phyloP scores from a whole-genome alignment of 2,113 vertebrate genomes.

The Pangasianodon hypophthalmus region DNA sequence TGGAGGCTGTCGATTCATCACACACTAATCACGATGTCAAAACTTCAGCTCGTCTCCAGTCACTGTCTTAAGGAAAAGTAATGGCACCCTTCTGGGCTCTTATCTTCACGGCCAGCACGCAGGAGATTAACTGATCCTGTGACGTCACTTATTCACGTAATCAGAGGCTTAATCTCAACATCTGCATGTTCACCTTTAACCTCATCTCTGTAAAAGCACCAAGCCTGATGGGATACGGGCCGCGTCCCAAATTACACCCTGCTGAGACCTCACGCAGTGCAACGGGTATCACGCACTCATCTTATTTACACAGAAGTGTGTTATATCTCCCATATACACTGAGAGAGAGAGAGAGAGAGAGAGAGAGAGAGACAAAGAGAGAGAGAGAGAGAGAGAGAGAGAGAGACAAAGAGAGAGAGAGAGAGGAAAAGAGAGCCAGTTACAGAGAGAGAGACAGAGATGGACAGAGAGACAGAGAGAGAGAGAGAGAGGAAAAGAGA shows the following conservation, averaged over 20 bases:
- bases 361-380: not conserved
- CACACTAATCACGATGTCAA: not conserved
- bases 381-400: not conserved
- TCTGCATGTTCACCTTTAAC: not conserved
- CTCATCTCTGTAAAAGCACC: not conserved
- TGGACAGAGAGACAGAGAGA: too few species aligned
- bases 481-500: not conserved
- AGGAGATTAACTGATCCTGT: not conserved
- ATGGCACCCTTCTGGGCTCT: not conserved
- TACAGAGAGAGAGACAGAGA: too few species aligned
- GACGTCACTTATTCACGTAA: not conserved
- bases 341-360: not conserved
- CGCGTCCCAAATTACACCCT: not conserved
- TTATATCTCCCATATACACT: not conserved
- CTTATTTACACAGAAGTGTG: not conserved
- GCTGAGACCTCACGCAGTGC: not conserved
- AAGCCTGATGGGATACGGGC: not conserved
- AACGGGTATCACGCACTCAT: not conserved
- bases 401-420: too few species aligned
- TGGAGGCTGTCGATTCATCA: not conserved
- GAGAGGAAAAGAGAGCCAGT: not conserved
- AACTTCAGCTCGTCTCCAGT: not conserved
- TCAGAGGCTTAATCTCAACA: not conserved
- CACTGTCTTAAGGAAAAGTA: not conserved
- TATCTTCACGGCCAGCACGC: not conserved